phyloP scores from a whole-genome alignment of 2,797 vertebrate species.

The Philypnodon macrostomus region DNA sequence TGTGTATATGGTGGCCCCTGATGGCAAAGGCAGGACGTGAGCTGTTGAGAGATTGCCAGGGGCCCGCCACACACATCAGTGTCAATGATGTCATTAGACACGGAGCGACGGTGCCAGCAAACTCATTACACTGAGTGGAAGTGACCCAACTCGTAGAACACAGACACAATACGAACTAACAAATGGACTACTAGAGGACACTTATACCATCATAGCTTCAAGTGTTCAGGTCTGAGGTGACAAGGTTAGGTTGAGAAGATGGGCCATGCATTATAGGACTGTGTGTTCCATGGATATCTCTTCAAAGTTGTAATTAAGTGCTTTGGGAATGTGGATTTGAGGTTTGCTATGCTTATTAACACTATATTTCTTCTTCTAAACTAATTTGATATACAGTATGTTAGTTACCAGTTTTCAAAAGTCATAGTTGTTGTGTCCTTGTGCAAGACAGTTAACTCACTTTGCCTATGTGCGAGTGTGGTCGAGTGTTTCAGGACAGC shows the following conservation, averaged over 20 bases:
- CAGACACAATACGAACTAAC: conserved; percentile 31
- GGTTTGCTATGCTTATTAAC: conserved; percentile 9
- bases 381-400: too few relatives aligned
- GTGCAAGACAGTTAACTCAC: too few relatives aligned
- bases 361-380: too few relatives aligned
- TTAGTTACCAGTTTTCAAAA: too few relatives aligned
- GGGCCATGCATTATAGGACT: conserved; percentile 22
- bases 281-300: conserved; percentile 8
- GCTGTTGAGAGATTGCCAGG: conserved; percentile 79
- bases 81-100: too few relatives aligned
- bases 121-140: conserved; percentile 66
- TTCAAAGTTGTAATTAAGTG: background rate
- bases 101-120: conserved; percentile 57
- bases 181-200: conserved; percentile 48
- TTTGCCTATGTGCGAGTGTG: too few relatives aligned
- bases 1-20: conserved; percentile 23
- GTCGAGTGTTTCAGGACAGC: too few relatives aligned
- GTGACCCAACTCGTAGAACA: conserved; percentile 40
- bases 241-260: conserved; percentile 32
- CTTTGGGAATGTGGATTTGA: conserved; percentile 13
- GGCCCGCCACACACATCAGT: conserved; percentile 57
- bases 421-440: too few relatives aligned
- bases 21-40: conserved; percentile 63
- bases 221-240: conserved; percentile 27
- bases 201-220: conserved; percentile 37